These are phyloP conservation scores for Dermolepida albohirtum DNA, from an alignment of 2,888 invertebrate genomes.

Conservation along the genomic window DNA sequence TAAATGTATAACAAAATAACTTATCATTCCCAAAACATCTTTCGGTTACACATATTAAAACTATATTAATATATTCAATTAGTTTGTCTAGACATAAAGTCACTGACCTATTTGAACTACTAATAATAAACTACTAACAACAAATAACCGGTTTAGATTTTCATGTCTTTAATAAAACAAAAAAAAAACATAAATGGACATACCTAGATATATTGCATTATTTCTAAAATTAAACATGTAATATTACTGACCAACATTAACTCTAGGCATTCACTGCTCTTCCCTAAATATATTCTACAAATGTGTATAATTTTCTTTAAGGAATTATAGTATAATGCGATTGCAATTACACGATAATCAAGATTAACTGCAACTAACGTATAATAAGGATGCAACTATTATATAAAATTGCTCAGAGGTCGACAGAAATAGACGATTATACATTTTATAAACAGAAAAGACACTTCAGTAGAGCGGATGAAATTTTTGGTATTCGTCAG, in stretches of 20 bases:
- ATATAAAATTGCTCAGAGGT: background rate
- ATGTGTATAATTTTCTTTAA: too few relatives aligned
- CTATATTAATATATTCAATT: constrained; percentile 7
- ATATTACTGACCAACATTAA: too few relatives aligned
- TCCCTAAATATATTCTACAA: too few relatives aligned
- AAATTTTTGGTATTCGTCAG: too few relatives aligned
- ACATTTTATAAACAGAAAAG: background rate
- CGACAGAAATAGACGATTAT: constrained; percentile 1
- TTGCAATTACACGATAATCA: constrained; percentile 17
- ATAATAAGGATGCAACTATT: constrained; percentile 32
- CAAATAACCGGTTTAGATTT: constrained; percentile 3
- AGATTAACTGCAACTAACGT: constrained; percentile 20
- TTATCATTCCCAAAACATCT: too few relatives aligned
- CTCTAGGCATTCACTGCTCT: too few relatives aligned
- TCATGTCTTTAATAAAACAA: background rate
- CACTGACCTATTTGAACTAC: constrained; percentile 7
- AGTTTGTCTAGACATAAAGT: constrained; percentile 30
- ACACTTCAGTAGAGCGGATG: too few relatives aligned
- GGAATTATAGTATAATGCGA: too few relatives aligned
- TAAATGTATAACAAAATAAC: too few relatives aligned
- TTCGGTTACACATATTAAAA: background rate
- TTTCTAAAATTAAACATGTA: too few relatives aligned
- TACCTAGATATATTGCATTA: too few relatives aligned
- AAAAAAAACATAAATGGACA: too few relatives aligned
- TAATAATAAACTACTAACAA: background rate